Evolutionary conservation across 2,797 vertebrate species (phyloP).

Genomic region (Apogon hyalosoma): DNA sequence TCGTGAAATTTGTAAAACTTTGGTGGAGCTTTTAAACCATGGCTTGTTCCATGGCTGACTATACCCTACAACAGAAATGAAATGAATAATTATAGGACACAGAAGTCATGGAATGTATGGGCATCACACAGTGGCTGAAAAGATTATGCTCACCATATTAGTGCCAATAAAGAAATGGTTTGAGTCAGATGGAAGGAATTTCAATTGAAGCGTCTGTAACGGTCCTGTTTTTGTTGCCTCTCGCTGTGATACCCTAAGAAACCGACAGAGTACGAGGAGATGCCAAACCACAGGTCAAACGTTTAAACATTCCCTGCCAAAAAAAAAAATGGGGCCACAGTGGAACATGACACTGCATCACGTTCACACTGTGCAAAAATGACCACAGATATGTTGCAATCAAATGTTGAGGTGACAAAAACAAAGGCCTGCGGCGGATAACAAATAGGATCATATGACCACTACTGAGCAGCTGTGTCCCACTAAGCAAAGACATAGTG

Average conservation of each 20-base stretch:
- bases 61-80: slow-evolving; percentile 83
- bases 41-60: slow-evolving; percentile 89
- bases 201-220: slow-evolving; percentile 83
- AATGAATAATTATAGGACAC: neutral
- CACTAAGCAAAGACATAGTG: slow-evolving; percentile 43
- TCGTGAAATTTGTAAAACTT: slow-evolving; percentile 87
- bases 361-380: slow-evolving; percentile 18
- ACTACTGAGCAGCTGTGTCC: slow-evolving; percentile 66
- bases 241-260: slow-evolving; percentile 59
- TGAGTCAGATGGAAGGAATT: slow-evolving; percentile 90
- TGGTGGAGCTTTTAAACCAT: slow-evolving; percentile 86
- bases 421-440: slow-evolving; percentile 31
- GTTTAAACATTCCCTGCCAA: slow-evolving; percentile 27
- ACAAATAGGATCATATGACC: slow-evolving; percentile 66
- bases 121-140: neutral
- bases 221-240: slow-evolving; percentile 66
- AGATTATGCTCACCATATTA: slow-evolving; percentile 85
- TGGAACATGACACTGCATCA: slow-evolving; percentile 41
- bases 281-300: slow-evolving; percentile 20
- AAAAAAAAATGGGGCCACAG: slow-evolving; percentile 37
- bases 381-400: slow-evolving; percentile 30
- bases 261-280: neutral
- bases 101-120: neutral
- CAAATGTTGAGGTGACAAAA: slow-evolving; percentile 47
- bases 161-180: slow-evolving; percentile 93